These are phyloP conservation scores for Oxystoma pomonae DNA, from an alignment of 2,888 invertebrate genomes.

Conservation along the genomic window DNA sequence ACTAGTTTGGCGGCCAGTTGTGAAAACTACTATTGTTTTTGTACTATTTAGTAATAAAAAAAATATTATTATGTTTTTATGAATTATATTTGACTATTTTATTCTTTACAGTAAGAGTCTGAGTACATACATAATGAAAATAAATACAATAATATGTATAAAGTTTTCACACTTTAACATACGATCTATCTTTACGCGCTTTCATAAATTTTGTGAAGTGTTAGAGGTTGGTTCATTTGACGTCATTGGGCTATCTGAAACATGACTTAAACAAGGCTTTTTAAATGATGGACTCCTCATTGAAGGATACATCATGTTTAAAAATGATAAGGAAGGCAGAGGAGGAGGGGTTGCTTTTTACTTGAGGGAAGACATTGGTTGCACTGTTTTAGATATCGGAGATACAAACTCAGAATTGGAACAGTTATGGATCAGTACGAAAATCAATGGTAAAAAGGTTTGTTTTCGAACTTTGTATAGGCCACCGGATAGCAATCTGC, in stretches of 20 bases:
- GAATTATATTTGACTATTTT: too few relatives aligned
- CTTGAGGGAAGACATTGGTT: not conserved
- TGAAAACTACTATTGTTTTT: too few relatives aligned
- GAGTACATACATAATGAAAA: too few relatives aligned
- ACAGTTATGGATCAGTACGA: not conserved
- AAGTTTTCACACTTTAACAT: not conserved
- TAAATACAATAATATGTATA: not conserved
- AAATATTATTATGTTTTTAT: too few relatives aligned
- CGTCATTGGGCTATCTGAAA: not conserved
- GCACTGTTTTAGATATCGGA: not conserved
- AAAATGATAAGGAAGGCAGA: not conserved
- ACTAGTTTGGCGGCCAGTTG: too few relatives aligned
- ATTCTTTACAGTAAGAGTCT: not conserved
- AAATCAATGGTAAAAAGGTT: not conserved
- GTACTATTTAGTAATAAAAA: too few relatives aligned
- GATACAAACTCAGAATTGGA: not conserved
- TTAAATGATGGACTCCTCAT: not conserved
- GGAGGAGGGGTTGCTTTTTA: constrained; percentile 1
- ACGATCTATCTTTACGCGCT: not conserved
- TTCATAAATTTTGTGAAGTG: not conserved
- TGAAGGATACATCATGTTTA: not conserved
- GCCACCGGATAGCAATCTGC: constrained; percentile 2
- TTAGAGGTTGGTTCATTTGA: not conserved
- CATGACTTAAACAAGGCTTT: not conserved
- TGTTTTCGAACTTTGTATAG: constrained; percentile 4